Percentiles rank a stretch among this genome's conserved stretches.
Conservation (phyloP, 2,888 invertebrate species). For the Heliconius erato region DNA sequence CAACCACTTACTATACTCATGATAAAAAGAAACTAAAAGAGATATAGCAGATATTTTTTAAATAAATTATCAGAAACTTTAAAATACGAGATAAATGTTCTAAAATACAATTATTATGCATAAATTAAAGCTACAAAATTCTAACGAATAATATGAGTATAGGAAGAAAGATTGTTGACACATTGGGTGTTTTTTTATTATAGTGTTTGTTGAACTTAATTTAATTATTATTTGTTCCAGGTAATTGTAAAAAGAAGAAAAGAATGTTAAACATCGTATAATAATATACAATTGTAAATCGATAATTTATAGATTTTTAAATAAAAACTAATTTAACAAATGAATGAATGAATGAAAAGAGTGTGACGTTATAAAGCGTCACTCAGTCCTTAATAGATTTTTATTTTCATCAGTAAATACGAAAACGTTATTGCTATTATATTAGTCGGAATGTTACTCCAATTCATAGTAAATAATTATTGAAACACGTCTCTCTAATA, state of each 20-base stretch:
- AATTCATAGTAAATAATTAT: neutral
- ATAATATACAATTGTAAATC: neutral
- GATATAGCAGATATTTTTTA: neutral
- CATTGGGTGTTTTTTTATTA: neutral
- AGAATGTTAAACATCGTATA: neutral
- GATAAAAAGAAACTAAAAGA: neutral
- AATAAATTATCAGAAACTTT: neutral
- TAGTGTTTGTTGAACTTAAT: neutral
- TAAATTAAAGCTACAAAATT: slow-evolving; percentile 44
- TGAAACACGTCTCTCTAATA: neutral
- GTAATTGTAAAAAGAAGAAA: neutral
- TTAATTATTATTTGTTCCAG: neutral
- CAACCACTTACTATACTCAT: neutral
- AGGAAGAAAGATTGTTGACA: slow-evolving; percentile 15
- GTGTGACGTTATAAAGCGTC: neutral
- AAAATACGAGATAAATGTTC: neutral
- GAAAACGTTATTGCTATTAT: neutral
- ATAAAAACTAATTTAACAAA: neutral
- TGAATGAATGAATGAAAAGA: neutral
- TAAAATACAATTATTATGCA: slow-evolving; percentile 39
- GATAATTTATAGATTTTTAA: neutral
- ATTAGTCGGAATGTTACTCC: neutral
- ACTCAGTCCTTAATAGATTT: neutral
- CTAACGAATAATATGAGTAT: slow-evolving; percentile 28
- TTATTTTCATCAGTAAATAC: neutral